A percentile compares a stretch with the other conserved stretches of the same genome.
These are phyloP conservation scores for Drosophila elegans DNA, from an alignment of 1,140 invertebrate genomes.

Conservation along the genomic window DNA sequence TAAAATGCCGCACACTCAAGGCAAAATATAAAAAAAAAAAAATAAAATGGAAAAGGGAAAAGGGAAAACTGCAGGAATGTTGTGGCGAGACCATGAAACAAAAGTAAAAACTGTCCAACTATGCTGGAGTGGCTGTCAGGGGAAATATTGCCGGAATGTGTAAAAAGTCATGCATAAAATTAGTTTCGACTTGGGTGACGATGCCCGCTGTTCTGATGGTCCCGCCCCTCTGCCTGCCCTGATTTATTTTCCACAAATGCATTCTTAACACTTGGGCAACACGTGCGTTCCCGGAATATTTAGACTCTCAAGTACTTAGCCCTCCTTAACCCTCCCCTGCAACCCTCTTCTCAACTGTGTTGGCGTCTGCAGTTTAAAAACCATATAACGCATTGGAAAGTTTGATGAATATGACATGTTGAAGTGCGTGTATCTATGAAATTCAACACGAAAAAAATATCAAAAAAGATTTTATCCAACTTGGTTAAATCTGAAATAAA, in stretches of 20 bases:
- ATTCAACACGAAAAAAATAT: constrained; percentile 39
- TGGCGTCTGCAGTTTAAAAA: constrained; percentile 64
- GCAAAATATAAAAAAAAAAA: constrained; percentile 17
- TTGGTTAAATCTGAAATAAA: background rate
- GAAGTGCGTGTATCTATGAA: constrained; percentile 60
- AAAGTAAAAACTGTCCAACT: constrained; percentile 72
- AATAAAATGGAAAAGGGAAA: constrained; percentile 9
- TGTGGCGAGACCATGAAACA: constrained; percentile 50
- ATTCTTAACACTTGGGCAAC: constrained; percentile 73
- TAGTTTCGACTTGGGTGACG: constrained; percentile 80
- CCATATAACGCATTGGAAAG: constrained; percentile 44
- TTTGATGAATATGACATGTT: constrained; percentile 70
- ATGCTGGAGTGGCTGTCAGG: constrained; percentile 71
- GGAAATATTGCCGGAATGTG: constrained; percentile 78
- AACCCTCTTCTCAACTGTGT: constrained; percentile 15
- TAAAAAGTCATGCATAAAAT: constrained; percentile 83
- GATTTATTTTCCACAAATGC: constrained; percentile 69
- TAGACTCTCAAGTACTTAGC: constrained; percentile 19
- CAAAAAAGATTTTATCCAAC: background rate
- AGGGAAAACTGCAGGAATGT: constrained; percentile 57
- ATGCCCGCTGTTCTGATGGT: constrained; percentile 40
- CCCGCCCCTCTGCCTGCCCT: constrained; percentile 13
- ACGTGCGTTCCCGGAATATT: constrained; percentile 76
- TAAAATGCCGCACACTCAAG: constrained; percentile 69
- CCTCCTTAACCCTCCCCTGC: background rate